These are phyloP conservation scores for Hephaestus fuliginosus DNA, from an alignment of 2,797 vertebrate genomes.

Conservation along the genomic window DNA sequence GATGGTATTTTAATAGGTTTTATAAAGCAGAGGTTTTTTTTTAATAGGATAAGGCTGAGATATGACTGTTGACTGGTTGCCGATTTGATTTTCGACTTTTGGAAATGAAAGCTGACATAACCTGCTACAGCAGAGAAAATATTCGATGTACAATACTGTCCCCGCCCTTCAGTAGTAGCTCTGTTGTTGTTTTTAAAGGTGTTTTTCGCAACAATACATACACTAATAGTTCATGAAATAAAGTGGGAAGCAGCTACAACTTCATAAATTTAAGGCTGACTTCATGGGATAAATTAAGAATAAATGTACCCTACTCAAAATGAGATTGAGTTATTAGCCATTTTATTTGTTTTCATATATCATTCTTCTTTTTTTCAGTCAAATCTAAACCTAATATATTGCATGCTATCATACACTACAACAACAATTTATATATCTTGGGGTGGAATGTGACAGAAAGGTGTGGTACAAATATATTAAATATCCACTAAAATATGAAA, in stretches of 20 bases:
- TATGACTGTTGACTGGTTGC: neutral
- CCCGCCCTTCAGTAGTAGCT: neutral
- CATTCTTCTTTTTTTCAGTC: conserved; percentile 11
- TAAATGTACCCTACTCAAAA: conserved; percentile 10
- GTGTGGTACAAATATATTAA: neutral
- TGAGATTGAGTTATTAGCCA: conserved; percentile 29
- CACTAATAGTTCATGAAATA: neutral
- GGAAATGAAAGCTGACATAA: neutral
- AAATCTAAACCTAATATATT: conserved; percentile 9
- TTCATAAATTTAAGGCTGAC: conserved; percentile 12
- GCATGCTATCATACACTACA: neutral
- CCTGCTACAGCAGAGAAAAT: neutral
- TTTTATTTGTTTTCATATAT: conserved; percentile 12
- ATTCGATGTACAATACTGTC: neutral
- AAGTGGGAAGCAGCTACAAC: neutral
- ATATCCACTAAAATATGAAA: neutral
- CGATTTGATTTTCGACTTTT: conserved; percentile 15
- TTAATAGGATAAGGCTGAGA: neutral
- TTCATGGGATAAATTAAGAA: conserved; percentile 21
- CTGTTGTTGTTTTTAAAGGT: neutral
- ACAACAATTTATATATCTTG: conserved; percentile 2
- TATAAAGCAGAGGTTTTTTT: neutral
- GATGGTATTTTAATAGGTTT: neutral
- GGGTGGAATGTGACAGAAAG: neutral
- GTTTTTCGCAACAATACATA: neutral